Base-by-base conservation (phyloP, 2,113 vertebrate genomes). In the Thamnaconus septentrionalis region DNA sequence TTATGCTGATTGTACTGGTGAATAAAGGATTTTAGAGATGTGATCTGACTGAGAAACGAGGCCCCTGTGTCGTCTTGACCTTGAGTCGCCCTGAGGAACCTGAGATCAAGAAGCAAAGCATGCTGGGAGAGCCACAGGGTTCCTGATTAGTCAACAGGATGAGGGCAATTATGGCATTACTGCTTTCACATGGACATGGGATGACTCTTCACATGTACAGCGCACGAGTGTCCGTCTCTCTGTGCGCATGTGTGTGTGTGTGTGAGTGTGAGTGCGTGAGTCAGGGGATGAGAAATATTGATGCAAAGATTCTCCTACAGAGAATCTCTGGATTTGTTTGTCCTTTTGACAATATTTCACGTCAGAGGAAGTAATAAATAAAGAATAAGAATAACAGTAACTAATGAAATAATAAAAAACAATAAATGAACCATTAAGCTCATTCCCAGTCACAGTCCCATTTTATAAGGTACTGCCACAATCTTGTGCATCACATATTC, bases 81-180 rank as follows among this genome's bases (percentile, higher is more conserved):
- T 86, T 86, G 56, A 77, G 63, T 60, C 49, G 3, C 18, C 18
- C 18, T 31, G 54, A 56, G n/a, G 66, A 46, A 65, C 59, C 41
- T 53, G 54, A 77, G 66, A 75, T 83, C 61, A 61, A 50, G 65
- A 53, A 59, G 50, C 41, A 40, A 49, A 52, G 74, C 66, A 18
- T 64, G 57, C 69, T 78, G 65, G 45, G 64, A 76, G 63, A 53
- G 73, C 79, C 46, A 10, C 71, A 56, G 75, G 81, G 79, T 66
- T 85, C 80, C 79, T 77, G 71, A 76, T 86, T 91, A 85, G 71
- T 76, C 75, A 84, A 82, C 76, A 75, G 86, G 89, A 92, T 91
- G 40, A 90, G 69, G 66, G 69, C 73, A 87, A 86, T 90, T 85
- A 90, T 68, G 65, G 79, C 67, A 85, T 88, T 89, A 89, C 59